phyloP scores from a whole-genome alignment of 2,113 vertebrate genomes.

The Charadrius vociferus region DNA sequence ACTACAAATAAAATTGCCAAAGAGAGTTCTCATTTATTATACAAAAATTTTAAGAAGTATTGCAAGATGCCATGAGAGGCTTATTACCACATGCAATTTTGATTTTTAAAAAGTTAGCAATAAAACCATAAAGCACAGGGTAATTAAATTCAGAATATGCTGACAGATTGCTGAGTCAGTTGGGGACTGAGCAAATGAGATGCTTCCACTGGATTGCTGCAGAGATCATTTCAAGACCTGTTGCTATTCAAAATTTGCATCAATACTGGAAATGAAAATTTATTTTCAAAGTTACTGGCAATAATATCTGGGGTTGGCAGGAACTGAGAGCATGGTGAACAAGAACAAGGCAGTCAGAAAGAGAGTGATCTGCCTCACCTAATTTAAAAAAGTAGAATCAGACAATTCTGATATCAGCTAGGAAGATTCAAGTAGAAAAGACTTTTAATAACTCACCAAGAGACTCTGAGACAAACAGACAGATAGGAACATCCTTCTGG shows the following conservation, averaged over 20 bases:
- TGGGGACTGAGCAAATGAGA: not conserved
- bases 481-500: not conserved
- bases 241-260: not conserved
- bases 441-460: not conserved
- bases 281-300: not conserved
- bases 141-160: not conserved
- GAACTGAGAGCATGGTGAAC: not conserved
- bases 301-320: not conserved
- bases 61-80: not conserved
- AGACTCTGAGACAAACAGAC: not conserved
- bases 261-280: not conserved
- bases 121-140: not conserved
- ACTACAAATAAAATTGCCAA: not conserved
- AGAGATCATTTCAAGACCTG: not conserved
- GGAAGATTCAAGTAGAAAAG: not conserved
- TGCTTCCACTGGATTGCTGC: not conserved
- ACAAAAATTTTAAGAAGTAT: not conserved
- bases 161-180: not conserved
- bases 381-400: not conserved
- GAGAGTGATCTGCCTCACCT: not conserved
- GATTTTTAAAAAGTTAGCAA: not conserved
- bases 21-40: not conserved
- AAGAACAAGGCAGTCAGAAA: not conserved
- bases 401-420: not conserved
- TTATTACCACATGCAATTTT: not conserved